Percentiles rank a stretch among this genome's conserved stretches.
Conservation (phyloP, 2,113 vertebrate genomes). For the Neotragus pygmaeus region DNA sequence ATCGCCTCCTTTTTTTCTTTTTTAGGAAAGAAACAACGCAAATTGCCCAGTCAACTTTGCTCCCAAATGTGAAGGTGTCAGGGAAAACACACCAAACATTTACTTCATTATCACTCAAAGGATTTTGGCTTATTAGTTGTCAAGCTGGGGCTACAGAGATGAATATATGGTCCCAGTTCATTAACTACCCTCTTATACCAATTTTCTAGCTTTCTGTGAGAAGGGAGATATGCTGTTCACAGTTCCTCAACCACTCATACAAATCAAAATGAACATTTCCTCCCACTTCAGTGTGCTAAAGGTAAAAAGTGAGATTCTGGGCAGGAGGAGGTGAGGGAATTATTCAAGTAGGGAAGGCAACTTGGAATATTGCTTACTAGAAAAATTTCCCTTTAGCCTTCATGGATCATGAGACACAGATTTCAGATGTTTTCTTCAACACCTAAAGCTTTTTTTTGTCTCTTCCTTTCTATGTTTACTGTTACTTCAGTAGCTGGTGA, state of each 20-base stretch:
- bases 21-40: neutral
- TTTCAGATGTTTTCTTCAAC: neutral
- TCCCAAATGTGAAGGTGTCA: neutral
- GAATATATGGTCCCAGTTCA: neutral
- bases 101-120: neutral
- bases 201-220: neutral
- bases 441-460: neutral
- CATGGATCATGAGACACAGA: neutral
- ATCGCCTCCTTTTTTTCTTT: neutral
- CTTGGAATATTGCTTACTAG: neutral
- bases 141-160: neutral
- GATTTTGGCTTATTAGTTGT: neutral
- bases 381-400: neutral
- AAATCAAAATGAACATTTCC: neutral
- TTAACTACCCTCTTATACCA: neutral
- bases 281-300: neutral
- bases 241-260: neutral
- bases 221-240: neutral
- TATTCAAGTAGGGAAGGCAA: neutral
- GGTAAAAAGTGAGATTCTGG: neutral
- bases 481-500: neutral
- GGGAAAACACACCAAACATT: neutral
- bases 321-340: neutral
- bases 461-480: neutral
- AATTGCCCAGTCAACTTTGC: neutral